Percentiles rank a stretch among this genome's conserved stretches.
Evolutionary conservation across 2,888 invertebrate genomes (phyloP).

Genomic region (Melipona bicolor): DNA sequence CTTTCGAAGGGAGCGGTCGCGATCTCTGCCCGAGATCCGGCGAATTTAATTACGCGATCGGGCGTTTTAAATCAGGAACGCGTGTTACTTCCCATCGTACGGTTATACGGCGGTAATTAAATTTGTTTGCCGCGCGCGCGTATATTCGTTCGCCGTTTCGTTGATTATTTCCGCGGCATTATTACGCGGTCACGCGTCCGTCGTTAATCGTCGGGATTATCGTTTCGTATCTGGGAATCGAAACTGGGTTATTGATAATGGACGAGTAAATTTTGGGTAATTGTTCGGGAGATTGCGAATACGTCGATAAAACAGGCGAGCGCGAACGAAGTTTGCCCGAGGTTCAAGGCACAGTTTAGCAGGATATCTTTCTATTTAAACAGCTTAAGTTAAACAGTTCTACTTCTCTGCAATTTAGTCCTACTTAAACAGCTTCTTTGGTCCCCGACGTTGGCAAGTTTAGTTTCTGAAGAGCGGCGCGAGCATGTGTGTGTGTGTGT

Average conservation of each 20-base stretch:
- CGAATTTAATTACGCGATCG: slow-evolving; percentile 3
- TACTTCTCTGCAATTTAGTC: too few relatives aligned
- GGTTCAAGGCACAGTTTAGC: background rate
- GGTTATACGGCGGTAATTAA: background rate
- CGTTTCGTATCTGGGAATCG: background rate
- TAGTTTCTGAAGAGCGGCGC: background rate
- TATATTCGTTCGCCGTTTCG: background rate
- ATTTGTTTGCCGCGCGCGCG: background rate
- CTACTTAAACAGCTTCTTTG: background rate
- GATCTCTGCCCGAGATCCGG: background rate
- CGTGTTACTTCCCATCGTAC: background rate
- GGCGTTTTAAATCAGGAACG: background rate
- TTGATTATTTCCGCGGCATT: slow-evolving; percentile 24
- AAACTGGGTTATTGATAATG: background rate
- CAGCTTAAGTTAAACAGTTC: background rate
- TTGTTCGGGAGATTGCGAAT: background rate
- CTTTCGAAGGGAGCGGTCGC: background rate
- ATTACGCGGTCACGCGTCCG: background rate
- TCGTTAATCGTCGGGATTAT: slow-evolving; percentile 14
- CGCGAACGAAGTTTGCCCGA: background rate
- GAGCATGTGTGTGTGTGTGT: background rate
- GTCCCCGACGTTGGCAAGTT: background rate
- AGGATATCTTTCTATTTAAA: slow-evolving; percentile 18
- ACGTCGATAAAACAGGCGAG: background rate
- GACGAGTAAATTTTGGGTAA: background rate